Conservation (phyloP, 2,797 vertebrate genomes). For the Tragopan temminckii region DNA sequence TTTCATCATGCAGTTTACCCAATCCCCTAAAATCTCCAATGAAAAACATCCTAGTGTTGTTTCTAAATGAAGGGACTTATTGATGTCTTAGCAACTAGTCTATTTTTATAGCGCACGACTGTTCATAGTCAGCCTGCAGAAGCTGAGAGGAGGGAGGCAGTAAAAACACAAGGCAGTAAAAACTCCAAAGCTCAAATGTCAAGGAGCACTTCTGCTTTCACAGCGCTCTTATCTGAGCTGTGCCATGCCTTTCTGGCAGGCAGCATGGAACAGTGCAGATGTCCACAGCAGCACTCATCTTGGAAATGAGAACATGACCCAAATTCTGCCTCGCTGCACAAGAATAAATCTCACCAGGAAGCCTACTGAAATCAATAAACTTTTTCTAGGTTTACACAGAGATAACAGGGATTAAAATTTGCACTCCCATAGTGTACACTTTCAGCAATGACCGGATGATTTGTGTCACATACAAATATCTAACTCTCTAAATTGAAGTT, state of each 20-base stretch:
- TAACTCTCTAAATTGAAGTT: background rate
- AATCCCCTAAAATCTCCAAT: background rate
- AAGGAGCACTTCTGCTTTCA: background rate
- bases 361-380: background rate
- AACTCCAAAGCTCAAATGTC: background rate
- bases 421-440: background rate
- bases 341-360: background rate
- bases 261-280: background rate
- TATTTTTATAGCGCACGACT: background rate
- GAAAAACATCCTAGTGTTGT: background rate
- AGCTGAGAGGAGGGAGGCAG: background rate
- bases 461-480: background rate
- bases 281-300: background rate
- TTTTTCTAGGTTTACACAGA: background rate
- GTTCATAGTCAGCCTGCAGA: background rate
- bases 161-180: background rate
- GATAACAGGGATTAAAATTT: background rate
- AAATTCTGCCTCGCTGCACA: background rate
- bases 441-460: background rate
- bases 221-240: rapidly evolving
- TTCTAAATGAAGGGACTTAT: background rate
- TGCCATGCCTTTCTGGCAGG: background rate
- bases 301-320: slow-evolving; percentile 22
- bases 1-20: background rate
- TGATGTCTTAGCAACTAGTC: background rate